Evolutionary conservation across 2,888 invertebrate genomes (phyloP).

Genomic region (Lasioglossum oenotherae): DNA sequence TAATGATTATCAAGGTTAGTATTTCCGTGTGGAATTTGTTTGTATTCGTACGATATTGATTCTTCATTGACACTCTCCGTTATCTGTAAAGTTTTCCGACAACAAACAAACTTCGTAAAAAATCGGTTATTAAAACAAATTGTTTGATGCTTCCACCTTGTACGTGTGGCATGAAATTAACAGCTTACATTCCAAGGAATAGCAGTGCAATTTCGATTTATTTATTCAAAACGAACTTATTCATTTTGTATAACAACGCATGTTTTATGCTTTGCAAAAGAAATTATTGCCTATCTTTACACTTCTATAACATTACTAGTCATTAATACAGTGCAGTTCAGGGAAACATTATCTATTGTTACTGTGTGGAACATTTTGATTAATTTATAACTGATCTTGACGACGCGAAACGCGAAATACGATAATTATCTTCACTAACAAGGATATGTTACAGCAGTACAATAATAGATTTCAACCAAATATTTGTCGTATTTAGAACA

Average conservation of each 20-base stretch:
- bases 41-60: background rate
- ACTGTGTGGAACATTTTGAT: conserved; percentile 18
- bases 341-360: conserved; percentile 12
- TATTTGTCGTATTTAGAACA: background rate
- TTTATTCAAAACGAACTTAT: conserved; percentile 23
- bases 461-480: conserved; percentile 1
- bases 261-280: conserved; percentile 31
- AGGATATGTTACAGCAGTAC: background rate
- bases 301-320: conserved; percentile 26
- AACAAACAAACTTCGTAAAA: background rate
- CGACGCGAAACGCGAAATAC: background rate
- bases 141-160: conserved; percentile 12
- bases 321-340: conserved; percentile 34
- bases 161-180: conserved; percentile 3
- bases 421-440: conserved; percentile 21
- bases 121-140: background rate
- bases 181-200: background rate
- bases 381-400: conserved; percentile 1
- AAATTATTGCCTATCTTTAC: conserved; percentile 38
- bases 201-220: conserved; percentile 11
- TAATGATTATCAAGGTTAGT: background rate
- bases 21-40: too few relatives aligned
- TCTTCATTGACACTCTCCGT: background rate
- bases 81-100: background rate
- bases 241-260: conserved; percentile 44